These are phyloP conservation scores for Danio aesculapii DNA, from an alignment of 2,797 vertebrate species.

Conservation along the genomic window DNA sequence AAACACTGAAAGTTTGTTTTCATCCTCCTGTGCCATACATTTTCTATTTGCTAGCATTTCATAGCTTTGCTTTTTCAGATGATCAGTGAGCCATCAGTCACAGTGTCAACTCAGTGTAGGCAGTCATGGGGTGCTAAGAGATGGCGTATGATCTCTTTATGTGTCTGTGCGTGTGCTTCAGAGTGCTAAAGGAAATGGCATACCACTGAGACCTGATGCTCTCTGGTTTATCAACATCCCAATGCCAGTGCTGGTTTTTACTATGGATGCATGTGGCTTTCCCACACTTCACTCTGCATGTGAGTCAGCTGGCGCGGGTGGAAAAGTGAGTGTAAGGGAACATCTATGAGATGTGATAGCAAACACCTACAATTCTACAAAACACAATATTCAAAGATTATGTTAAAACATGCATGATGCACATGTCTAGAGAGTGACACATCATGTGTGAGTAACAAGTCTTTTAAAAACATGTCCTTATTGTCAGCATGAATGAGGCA, in stretches of 20 bases:
- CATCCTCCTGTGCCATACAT: constrained; percentile 4
- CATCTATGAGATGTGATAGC: constrained; percentile 90
- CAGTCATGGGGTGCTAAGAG: constrained; percentile 14
- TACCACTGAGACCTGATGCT: constrained; percentile 98
- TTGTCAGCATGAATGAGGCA: constrained; percentile 92
- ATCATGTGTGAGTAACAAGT: neutral
- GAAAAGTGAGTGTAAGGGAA: constrained; percentile 93
- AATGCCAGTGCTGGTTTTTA: constrained; percentile 91
- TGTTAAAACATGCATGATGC: neutral
- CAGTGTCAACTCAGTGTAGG: constrained; percentile 8
- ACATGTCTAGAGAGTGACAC: neutral
- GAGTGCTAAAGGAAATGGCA: constrained; percentile 92
- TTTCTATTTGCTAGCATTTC: neutral
- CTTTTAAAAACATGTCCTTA: neutral
- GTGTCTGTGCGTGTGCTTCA: constrained; percentile 65
- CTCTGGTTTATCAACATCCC: constrained; percentile 91
- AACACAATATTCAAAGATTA: neutral
- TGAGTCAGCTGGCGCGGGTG: constrained; percentile 90
- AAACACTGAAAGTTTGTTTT: constrained; percentile 16
- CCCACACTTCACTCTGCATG: constrained; percentile 92
- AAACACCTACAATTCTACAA: neutral
- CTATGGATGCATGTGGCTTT: constrained; percentile 97
- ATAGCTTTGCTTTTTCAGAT: constrained; percentile 5
- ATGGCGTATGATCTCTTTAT: constrained; percentile 25
- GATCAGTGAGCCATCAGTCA: constrained; percentile 27